A percentile compares a stretch with the other conserved stretches of the same genome.
These are phyloP conservation scores for Omphaloscelis lunosa DNA, from an alignment of 2,888 invertebrate genomes.

Conservation along the genomic window DNA sequence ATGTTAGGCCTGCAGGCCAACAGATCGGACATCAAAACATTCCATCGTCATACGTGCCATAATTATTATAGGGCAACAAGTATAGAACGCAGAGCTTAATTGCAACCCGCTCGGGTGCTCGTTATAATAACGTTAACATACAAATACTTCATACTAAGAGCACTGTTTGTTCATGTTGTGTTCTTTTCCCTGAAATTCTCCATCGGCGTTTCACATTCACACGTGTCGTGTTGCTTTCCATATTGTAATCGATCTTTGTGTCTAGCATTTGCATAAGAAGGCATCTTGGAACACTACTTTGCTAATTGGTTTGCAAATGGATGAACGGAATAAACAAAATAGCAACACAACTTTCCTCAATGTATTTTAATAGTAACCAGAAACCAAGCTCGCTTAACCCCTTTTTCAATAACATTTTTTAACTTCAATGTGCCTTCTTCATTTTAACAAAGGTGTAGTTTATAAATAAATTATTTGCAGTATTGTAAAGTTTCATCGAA, in stretches of 20 bases:
- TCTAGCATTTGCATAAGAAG: slow-evolving; percentile 46
- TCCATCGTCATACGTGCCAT: background rate
- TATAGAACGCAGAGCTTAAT: background rate
- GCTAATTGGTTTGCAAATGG: slow-evolving; percentile 28
- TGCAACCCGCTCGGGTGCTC: background rate
- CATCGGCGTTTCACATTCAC: background rate
- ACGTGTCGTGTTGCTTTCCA: background rate
- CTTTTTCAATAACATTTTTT: slow-evolving; percentile 1
- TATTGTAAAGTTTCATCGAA: slow-evolving; percentile 13
- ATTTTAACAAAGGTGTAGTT: slow-evolving; percentile 8
- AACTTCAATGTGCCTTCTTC: slow-evolving; percentile 50
- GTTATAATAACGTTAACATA: background rate
- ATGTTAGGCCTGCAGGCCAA: too few relatives aligned
- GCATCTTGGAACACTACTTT: slow-evolving; percentile 48
- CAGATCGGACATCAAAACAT: background rate
- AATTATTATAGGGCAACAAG: background rate
- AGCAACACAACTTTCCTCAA: background rate
- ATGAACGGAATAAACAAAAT: slow-evolving; percentile 30
- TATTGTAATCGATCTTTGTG: slow-evolving; percentile 46
- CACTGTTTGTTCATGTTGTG: background rate
- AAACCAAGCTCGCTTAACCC: slow-evolving; percentile 14
- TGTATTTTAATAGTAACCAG: slow-evolving; percentile 1
- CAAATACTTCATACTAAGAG: background rate
- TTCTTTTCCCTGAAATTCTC: background rate
- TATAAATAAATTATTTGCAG: background rate